Percentiles rank a stretch among this genome's conserved stretches.
Evolutionary conservation across 2,888 invertebrate species (phyloP).

Genomic region (Leptura quadrifasciata): DNA sequence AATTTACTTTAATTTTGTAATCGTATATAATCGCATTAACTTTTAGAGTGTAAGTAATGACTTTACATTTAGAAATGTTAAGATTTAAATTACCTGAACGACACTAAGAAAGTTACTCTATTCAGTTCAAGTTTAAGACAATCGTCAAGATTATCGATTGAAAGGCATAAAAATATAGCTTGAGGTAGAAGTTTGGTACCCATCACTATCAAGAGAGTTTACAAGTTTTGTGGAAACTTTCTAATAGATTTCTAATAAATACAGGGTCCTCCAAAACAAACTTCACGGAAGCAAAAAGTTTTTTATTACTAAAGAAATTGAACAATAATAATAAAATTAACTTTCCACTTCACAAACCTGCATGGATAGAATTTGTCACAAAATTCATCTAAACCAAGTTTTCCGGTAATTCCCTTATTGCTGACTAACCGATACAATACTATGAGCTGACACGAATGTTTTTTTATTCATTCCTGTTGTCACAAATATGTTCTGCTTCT

Average conservation of each 20-base stretch:
- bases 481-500: no score
- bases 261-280: background rate
- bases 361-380: no score
- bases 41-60: conserved; percentile 1
- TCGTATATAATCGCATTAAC: conserved; percentile 4
- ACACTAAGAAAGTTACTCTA: background rate
- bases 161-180: conserved; percentile 2
- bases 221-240: background rate
- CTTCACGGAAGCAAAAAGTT: background rate
- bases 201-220: background rate
- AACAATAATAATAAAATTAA: no score
- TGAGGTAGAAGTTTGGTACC: no score
- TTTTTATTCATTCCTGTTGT: no score
- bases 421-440: no score
- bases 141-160: conserved; percentile 2
- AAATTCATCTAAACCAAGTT: no score
- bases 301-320: no score
- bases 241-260: background rate
- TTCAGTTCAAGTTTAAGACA: background rate
- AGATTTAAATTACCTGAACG: conserved; percentile 7
- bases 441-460: no score
- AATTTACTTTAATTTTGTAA: conserved; percentile 7
- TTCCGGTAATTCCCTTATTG: no score
- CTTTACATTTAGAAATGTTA: conserved; percentile 3
- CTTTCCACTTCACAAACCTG: no score